Base-by-base conservation (phyloP, 2,797 vertebrate genomes). In the Pachyuromys duprasi region DNA sequence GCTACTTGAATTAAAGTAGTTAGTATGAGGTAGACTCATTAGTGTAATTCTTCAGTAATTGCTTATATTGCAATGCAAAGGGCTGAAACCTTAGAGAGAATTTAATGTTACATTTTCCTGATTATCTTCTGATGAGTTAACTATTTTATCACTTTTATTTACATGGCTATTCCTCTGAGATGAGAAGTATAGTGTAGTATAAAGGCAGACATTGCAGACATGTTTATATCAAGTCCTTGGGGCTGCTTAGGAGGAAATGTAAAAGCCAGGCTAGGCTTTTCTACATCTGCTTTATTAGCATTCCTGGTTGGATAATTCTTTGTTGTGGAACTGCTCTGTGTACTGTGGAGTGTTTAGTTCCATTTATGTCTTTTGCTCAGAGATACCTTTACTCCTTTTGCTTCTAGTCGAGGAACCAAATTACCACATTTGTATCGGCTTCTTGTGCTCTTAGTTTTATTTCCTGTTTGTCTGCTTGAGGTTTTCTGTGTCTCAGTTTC, bases 41-140 rank as follows among this genome's bases (percentile, higher is more conserved):
- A 92, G 62, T 36, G 42, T 57, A 72, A 42, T 92, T 90, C 17
- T 82, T 94, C 45, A n/a, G 2, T 36, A 45, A 33, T 33, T 69
- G 33, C 69, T 92, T 65, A 94, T 22, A 65, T 39, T 86, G 55
- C 3, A 0, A 74, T 72, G 3, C 33, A 83, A 63, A 82, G 20
- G 15, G 53, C 14, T 74, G 70, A 55, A 60, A 53, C 11, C 45
- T 87, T 90, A 74, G 24, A 88, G 62, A n/a, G 6, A 88, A 83
- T 62, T 86, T 79, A 94, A 87, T n/a, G 12, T 76, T 90, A 31
- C 22, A 55, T 57, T 88, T 90, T 82, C n/a, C 55, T 55, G 62
- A 87, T 15, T 53, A 12, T 36, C 49, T 92, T 90, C 84, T 83
- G 76, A 18, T 67, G 17, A 79, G 31, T 62, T 90, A 20, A 67